Conservation (phyloP, 2,797 vertebrate genomes). For the Danio choprae region DNA sequence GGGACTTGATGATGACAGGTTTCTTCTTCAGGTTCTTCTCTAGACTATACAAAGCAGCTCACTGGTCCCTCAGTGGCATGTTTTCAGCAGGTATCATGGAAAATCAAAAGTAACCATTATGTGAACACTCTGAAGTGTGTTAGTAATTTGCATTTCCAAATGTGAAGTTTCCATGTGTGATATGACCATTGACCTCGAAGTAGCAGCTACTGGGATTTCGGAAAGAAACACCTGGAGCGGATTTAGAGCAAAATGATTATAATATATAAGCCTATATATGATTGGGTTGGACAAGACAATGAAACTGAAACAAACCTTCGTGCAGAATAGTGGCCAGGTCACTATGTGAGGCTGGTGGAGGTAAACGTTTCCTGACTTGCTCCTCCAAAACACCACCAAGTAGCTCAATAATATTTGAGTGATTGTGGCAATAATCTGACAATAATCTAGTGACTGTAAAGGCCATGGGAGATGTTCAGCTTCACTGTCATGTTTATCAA, state of each 20-base stretch:
- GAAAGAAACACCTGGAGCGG: background rate
- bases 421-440: too few relatives aligned
- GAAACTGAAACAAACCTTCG: too few relatives aligned
- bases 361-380: too few relatives aligned
- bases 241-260: background rate
- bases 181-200: background rate
- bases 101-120: conserved; percentile 28
- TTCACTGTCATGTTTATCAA: too few relatives aligned
- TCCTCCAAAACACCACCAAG: too few relatives aligned
- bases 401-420: too few relatives aligned
- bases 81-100: conserved; percentile 35
- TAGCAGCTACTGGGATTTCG: conserved; percentile 9
- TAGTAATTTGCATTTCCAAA: conserved; percentile 8
- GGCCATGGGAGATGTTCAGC: too few relatives aligned
- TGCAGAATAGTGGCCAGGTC: too few relatives aligned
- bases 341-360: too few relatives aligned
- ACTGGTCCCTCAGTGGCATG: background rate
- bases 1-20: conserved; percentile 13
- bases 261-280: too few relatives aligned
- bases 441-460: too few relatives aligned
- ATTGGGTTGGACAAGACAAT: too few relatives aligned
- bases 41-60: conserved; percentile 17
- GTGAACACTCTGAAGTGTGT: conserved; percentile 14
- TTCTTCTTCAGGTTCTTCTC: conserved; percentile 25
- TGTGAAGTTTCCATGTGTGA: conserved; percentile 7